Conservation (phyloP, 2,797 vertebrate genomes). For the Poeciliopsis gracilis region DNA sequence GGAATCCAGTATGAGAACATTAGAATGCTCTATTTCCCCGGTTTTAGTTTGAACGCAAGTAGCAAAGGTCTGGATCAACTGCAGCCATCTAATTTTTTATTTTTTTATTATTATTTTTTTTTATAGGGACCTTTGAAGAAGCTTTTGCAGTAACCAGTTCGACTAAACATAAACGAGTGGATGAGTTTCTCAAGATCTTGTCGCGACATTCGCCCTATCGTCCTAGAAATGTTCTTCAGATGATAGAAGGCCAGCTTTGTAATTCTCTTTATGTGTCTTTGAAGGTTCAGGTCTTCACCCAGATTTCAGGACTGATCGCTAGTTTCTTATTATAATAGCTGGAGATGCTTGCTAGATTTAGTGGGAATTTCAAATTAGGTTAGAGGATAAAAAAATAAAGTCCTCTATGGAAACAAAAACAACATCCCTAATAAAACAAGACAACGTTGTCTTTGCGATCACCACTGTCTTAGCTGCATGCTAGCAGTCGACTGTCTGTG, state of each 20-base stretch:
- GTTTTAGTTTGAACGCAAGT: neutral
- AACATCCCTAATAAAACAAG: conserved; percentile 15
- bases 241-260: neutral
- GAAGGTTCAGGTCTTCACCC: neutral
- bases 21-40: neutral
- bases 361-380: neutral
- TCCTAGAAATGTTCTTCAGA: neutral
- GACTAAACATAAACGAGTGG: neutral
- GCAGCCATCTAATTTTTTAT: neutral
- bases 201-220: neutral
- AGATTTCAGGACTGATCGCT: neutral
- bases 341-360: neutral
- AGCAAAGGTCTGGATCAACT: neutral
- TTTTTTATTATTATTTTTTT: neutral
- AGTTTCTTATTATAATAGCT: neutral
- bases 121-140: neutral
- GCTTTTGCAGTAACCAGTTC: neutral
- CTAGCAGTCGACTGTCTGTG: conserved; percentile 21
- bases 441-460: conserved; percentile 27
- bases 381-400: neutral
- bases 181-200: neutral
- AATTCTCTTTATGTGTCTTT: neutral
- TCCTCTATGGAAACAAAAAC: conserved; percentile 8
- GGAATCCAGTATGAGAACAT: no score
- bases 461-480: conserved; percentile 33